A percentile compares a stretch with the other conserved stretches of the same genome.
phyloP scores from a whole-genome alignment of 2,113 vertebrate species.

The Camelus bactrianus region DNA sequence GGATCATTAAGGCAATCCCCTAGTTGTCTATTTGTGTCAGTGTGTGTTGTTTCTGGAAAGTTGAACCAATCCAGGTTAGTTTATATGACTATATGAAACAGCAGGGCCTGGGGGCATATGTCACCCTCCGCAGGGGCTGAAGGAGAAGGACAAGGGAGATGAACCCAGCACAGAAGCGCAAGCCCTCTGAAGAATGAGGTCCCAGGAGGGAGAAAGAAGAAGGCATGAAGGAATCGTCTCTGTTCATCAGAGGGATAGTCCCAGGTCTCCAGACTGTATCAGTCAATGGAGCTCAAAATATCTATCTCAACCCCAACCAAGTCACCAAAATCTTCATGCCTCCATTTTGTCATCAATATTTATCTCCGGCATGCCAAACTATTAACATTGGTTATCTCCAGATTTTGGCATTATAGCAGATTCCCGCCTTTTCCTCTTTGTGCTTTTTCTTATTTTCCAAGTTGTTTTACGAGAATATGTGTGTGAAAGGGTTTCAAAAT shows the following conservation, averaged over 20 bases:
- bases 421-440: background rate
- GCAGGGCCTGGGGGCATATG: background rate
- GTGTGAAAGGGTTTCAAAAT: background rate
- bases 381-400: background rate
- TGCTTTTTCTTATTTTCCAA: constrained; percentile 47
- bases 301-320: background rate
- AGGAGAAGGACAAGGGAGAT: background rate
- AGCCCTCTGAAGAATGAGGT: background rate
- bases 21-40: background rate
- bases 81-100: background rate
- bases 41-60: background rate
- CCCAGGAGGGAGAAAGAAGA: background rate
- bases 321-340: background rate
- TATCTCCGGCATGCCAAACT: background rate
- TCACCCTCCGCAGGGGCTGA: background rate
- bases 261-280: background rate
- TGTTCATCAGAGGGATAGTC: background rate
- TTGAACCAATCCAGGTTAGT: background rate
- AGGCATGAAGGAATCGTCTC: background rate
- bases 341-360: background rate
- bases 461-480: background rate
- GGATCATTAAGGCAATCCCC: background rate
- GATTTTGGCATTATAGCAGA: background rate
- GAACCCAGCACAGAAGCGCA: background rate
- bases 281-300: background rate